Percentiles rank a stretch among this genome's conserved stretches.
These are phyloP conservation scores for Eupithecia subfuscata DNA, from an alignment of 2,888 invertebrate genomes.

Conservation along the genomic window DNA sequence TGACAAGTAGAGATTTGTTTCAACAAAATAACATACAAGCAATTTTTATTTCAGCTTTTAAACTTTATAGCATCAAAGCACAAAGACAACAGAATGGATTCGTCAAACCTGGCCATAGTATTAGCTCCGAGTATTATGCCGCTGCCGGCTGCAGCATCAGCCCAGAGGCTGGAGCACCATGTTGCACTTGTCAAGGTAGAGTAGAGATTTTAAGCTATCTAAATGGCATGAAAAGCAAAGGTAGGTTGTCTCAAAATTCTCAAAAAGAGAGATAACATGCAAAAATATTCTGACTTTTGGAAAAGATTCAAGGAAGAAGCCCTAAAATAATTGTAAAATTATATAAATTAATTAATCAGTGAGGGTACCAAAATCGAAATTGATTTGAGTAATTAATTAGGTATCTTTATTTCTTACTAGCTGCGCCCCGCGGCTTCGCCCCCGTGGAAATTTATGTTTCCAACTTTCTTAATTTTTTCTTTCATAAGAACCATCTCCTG, in stretches of 20 bases:
- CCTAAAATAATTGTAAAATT: too few species aligned
- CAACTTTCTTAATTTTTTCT: too few species aligned
- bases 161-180: constrained; percentile 87
- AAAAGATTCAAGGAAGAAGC: too few species aligned
- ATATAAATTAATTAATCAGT: too few species aligned
- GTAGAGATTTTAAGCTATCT: not conserved
- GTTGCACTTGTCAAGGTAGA: constrained; percentile 88
- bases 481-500: too few species aligned
- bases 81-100: constrained; percentile 91
- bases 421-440: too few species aligned
- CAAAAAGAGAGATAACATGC: too few species aligned
- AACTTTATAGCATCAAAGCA: constrained; percentile 87
- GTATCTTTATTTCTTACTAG: too few species aligned
- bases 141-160: constrained; percentile 86
- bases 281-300: too few species aligned
- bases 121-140: constrained; percentile 95
- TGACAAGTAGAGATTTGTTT: not conserved
- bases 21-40: not conserved
- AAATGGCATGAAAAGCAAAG: not conserved
- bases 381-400: too few species aligned
- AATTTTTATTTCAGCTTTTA: constrained; percentile 83
- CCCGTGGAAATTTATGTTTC: too few species aligned
- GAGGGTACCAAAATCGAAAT: too few species aligned
- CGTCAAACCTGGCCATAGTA: constrained; percentile 92
- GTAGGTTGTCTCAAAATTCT: not conserved